A percentile compares a stretch with the other conserved stretches of the same genome.
Conservation (phyloP, 1,140 invertebrate species). For the Drosophila seguyi region DNA sequence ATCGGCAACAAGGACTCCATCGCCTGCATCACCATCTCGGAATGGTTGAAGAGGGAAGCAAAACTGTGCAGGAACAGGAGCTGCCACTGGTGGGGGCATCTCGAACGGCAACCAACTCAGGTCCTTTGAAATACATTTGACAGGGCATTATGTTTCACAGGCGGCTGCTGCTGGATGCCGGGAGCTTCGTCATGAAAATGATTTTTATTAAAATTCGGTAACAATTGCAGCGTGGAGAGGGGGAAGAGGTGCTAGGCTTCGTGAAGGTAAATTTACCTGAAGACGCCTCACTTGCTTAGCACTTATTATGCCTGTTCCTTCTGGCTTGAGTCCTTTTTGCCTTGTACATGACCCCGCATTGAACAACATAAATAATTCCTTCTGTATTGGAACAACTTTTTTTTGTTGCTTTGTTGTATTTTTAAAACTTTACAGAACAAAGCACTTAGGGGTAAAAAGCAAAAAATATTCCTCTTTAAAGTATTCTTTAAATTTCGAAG, state of each 20-base stretch:
- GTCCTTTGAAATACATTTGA: constrained; percentile 21
- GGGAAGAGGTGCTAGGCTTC: neutral
- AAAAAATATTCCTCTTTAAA: neutral
- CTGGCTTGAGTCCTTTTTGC: neutral
- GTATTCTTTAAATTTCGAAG: neutral
- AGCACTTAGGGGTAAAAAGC: neutral
- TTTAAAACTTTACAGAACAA: neutral
- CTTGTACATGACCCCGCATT: neutral
- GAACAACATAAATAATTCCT: neutral
- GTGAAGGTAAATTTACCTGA: neutral
- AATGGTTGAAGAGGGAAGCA: neutral
- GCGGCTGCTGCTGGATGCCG: constrained; percentile 11
- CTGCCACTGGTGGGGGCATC: constrained; percentile 6
- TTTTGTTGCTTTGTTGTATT: neutral
- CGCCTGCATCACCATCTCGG: constrained; percentile 11
- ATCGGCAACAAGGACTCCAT: constrained; percentile 15
- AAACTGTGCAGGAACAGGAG: constrained; percentile 13
- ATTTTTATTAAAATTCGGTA: constrained; percentile 22
- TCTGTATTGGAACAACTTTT: neutral
- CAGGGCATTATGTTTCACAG: constrained; percentile 21
- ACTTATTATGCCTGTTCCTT: neutral
- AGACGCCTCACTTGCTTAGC: constrained; percentile 7
- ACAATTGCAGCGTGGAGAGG: constrained; percentile 3
- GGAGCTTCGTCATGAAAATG: constrained; percentile 9
- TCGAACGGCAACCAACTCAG: constrained; percentile 14